These are phyloP conservation scores for Mallotus villosus DNA, from an alignment of 2,797 vertebrate species.

Conservation along the genomic window DNA sequence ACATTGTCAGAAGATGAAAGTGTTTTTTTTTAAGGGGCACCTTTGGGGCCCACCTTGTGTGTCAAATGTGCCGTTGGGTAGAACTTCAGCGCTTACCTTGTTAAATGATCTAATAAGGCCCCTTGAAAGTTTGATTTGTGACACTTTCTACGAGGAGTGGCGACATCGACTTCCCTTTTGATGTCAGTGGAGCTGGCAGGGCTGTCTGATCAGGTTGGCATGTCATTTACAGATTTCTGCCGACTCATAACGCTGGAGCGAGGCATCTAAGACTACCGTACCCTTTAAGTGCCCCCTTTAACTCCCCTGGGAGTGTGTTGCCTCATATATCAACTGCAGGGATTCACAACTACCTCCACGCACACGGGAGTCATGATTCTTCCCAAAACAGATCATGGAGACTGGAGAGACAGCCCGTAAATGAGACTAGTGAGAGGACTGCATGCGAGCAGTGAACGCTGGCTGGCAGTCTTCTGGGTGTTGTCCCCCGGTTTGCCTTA, in stretches of 20 bases:
- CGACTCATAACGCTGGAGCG: slow-evolving; percentile 47
- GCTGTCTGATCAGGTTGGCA: slow-evolving; percentile 63
- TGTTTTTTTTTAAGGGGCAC: slow-evolving; percentile 31
- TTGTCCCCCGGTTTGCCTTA: background rate
- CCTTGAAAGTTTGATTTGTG: slow-evolving; percentile 64
- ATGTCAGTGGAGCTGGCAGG: slow-evolving; percentile 57
- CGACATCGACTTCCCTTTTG: slow-evolving; percentile 60
- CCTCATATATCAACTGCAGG: background rate
- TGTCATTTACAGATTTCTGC: slow-evolving; percentile 63
- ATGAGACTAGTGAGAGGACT: no score
- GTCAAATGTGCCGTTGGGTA: slow-evolving; percentile 49
- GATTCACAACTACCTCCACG: background rate
- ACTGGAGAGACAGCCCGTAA: background rate
- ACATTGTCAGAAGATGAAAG: slow-evolving; percentile 65
- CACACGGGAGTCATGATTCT: background rate
- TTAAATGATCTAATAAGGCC: slow-evolving; percentile 67
- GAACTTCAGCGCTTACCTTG: slow-evolving; percentile 60
- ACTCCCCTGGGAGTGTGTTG: background rate
- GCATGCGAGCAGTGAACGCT: background rate
- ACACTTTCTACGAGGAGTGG: slow-evolving; percentile 60
- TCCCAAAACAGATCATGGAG: background rate
- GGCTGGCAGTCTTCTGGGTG: background rate
- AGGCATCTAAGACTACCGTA: slow-evolving; percentile 21
- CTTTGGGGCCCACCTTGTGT: slow-evolving; percentile 41
- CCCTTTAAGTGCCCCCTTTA: slow-evolving; percentile 25